These are phyloP conservation scores for Linyphia triangularis DNA, from an alignment of 2,888 invertebrate species.

Conservation along the genomic window DNA sequence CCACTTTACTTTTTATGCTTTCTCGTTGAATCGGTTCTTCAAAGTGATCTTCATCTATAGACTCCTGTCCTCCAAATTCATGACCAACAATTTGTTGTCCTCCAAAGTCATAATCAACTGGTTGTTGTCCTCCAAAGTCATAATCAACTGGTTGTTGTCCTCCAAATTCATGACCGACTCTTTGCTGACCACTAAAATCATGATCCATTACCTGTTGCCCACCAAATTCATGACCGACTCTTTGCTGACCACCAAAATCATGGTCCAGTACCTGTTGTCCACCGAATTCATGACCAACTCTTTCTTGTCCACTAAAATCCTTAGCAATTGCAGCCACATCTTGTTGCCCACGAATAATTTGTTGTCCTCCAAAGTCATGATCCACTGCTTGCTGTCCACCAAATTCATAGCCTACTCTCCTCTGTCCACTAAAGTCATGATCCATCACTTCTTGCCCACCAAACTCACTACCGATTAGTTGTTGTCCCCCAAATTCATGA, in stretches of 20 bases:
- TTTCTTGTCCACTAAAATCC: not conserved
- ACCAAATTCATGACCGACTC: slow-evolving; percentile 15
- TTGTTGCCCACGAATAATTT: not conserved
- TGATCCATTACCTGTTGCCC: slow-evolving; percentile 3
- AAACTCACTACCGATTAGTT: not conserved
- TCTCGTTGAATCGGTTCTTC: not conserved
- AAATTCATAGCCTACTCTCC: not conserved
- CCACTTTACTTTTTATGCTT: not conserved
- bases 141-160: slow-evolving; percentile 4
- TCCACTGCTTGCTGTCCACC: not conserved
- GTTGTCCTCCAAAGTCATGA: slow-evolving; percentile 21
- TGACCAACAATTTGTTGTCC: slow-evolving; percentile 5
- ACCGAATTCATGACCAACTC: not conserved
- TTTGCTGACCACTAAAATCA: slow-evolving; percentile 15
- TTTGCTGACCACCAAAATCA: not conserved
- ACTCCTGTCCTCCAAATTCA: slow-evolving; percentile 27
- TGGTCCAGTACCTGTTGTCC: slow-evolving; percentile 8
- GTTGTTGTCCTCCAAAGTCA: not conserved
- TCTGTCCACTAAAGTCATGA: slow-evolving; percentile 12
- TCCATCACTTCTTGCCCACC: not conserved
- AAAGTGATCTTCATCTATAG: not conserved
- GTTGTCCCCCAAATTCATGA: slow-evolving; percentile 1
- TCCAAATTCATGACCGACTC: not conserved
- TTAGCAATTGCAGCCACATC: not conserved
- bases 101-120: not conserved